Evolutionary conservation across 1,140 invertebrate genomes (phyloP).

Genomic region (Penaeus japonicus): DNA sequence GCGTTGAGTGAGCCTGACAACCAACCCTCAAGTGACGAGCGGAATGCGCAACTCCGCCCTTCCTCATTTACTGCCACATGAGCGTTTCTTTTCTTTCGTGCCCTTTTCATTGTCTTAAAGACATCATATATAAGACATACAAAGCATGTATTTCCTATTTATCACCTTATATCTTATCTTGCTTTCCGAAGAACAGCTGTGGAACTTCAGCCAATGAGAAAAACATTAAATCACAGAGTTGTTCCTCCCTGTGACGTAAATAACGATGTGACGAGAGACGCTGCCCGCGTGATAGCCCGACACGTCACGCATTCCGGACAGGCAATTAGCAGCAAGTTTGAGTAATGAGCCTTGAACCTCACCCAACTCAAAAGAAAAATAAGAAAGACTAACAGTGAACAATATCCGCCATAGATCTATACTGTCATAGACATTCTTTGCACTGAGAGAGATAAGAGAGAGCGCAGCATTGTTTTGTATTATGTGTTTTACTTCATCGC

Average conservation of each 20-base stretch:
- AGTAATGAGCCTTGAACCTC: conserved; percentile 27
- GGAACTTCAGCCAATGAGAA: background rate
- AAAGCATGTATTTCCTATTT: background rate
- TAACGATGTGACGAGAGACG: conserved; percentile 48
- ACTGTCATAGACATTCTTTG: too few species aligned
- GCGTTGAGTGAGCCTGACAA: conserved; percentile 41
- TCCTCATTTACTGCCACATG: conserved; percentile 36
- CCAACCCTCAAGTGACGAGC: conserved; percentile 38
- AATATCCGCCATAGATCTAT: too few species aligned
- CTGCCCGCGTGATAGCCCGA: conserved; percentile 39
- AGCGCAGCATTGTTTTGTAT: too few species aligned
- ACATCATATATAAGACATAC: background rate
- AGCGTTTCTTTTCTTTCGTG: background rate
- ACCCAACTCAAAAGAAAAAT: too few species aligned
- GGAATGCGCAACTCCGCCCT: conserved; percentile 26
- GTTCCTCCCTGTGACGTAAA: background rate
- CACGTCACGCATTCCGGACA: conserved; percentile 44
- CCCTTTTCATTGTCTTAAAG: background rate
- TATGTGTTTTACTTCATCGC: too few species aligned
- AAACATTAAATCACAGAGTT: background rate
- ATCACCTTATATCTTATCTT: background rate
- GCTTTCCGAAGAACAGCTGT: background rate
- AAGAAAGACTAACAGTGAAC: too few species aligned
- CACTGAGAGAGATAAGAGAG: too few species aligned
- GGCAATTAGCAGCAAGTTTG: conserved; percentile 51